These are phyloP conservation scores for Monomorium pharaonis DNA, from an alignment of 1,140 invertebrate species.

Conservation along the genomic window DNA sequence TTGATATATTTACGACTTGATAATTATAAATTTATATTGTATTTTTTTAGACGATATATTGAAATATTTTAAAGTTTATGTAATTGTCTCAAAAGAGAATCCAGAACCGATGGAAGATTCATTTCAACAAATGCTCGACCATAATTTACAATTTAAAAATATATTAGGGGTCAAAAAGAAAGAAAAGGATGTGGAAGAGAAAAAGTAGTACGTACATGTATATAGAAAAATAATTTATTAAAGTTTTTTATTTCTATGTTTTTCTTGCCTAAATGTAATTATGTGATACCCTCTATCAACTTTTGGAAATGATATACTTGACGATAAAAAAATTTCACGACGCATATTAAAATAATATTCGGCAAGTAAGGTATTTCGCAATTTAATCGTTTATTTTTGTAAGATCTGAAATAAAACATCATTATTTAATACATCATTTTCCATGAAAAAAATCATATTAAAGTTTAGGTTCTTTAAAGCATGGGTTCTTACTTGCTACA, in stretches of 20 bases:
- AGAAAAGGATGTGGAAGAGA: neutral
- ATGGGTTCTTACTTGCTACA: conserved; percentile 54
- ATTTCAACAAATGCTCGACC: neutral
- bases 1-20: neutral
- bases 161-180: neutral
- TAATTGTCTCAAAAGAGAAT: neutral
- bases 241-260: conserved; percentile 32
- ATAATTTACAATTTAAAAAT: too few relatives aligned
- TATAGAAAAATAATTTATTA: conserved; percentile 60
- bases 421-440: neutral
- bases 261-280: conserved; percentile 29
- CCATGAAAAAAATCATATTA: neutral
- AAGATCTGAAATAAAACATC: conserved; percentile 45
- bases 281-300: neutral
- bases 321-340: conserved; percentile 1
- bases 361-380: neutral
- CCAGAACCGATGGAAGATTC: neutral
- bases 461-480: neutral
- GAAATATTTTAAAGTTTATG: conserved; percentile 40
- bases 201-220: neutral
- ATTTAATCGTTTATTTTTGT: neutral
- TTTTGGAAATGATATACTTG: conserved; percentile 34
- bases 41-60: conserved; percentile 59
- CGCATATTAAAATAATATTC: neutral
- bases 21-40: neutral